Base-by-base conservation (phyloP, 2,888 invertebrate species). In the Eilema sororculum region DNA sequence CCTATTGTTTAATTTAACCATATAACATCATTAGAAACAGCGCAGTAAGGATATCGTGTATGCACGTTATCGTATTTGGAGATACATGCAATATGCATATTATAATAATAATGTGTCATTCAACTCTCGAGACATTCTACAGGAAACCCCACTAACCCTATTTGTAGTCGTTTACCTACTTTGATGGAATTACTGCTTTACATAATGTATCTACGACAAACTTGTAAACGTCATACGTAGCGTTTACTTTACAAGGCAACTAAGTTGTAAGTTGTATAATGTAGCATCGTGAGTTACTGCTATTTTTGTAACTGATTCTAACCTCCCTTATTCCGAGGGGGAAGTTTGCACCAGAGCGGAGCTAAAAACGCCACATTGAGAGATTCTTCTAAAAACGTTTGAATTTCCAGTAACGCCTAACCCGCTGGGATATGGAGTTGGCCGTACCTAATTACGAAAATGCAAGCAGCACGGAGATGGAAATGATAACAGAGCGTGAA, bases 111-210 rank as follows among this genome's bases (percentile, higher is more conserved):
- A 65, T 56, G 68, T 76, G 82, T 81, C 82, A 83, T 78, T 81
- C 75, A 83, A 83, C 79, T 83, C 61, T 73, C 69, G 72, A 78
- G 67, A 74, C 79, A 76, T 81, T 76, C 75, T 74, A 75, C 71
- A 81, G 79, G 81, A 82, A 82, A 83, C 80, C 82, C 80, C 83
- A 79, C 81, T 83, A 77, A 81, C 83, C 83, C 69, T 83, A 78
- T 82, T 83, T 74, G 79, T 78, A 76, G 76, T 73, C 81, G 71
- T 78, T 83, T 79, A 74, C 78, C 68, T 78, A 74, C 67, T 79
- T 22, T 76, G 79, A 83, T 79, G 73, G 74, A 79, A 78, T 74
- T 72, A 77, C 67, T 71, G 64, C 61, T 64, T 81, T 77, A 77
- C 70, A 77, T 77, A 81, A 76, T 71, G 52, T 74, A 73, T 73